Conservation (phyloP, 1,140 invertebrate species). For the Dendrolimus punctatus region DNA sequence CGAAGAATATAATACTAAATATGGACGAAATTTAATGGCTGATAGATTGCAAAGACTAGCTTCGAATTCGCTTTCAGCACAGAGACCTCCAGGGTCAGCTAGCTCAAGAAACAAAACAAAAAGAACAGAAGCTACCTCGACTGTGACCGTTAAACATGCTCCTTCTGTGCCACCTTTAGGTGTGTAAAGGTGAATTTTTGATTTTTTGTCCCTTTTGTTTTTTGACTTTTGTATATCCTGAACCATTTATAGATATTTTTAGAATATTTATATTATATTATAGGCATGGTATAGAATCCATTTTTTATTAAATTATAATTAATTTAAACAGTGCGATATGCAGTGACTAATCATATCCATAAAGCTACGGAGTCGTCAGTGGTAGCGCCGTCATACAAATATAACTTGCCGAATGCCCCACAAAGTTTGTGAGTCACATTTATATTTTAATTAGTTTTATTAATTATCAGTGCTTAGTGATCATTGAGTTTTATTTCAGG, state of each 20-base stretch:
- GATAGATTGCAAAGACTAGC: constrained; percentile 25
- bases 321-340: background rate
- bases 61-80: constrained; percentile 8
- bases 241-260: too few relatives aligned
- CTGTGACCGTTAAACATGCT: constrained; percentile 11
- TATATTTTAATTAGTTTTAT: background rate
- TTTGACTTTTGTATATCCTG: background rate
- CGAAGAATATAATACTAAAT: constrained; percentile 35
- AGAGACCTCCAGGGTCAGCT: constrained; percentile 15
- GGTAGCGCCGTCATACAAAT: constrained; percentile 13
- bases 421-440: constrained; percentile 22
- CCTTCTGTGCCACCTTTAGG: constrained; percentile 30
- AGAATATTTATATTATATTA: background rate
- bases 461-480: background rate
- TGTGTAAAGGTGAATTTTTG: constrained; percentile 61
- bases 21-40: constrained; percentile 25
- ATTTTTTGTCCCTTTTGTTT: constrained; percentile 11
- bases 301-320: background rate
- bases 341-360: too few relatives aligned
- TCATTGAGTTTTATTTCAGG: constrained; percentile 15
- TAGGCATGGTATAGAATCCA: background rate
- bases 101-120: constrained; percentile 20
- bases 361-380: constrained; percentile 2
- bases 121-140: constrained; percentile 13
- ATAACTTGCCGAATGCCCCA: constrained; percentile 17